phyloP scores from a whole-genome alignment of 2,113 vertebrate genomes.

The Hippolais icterina region DNA sequence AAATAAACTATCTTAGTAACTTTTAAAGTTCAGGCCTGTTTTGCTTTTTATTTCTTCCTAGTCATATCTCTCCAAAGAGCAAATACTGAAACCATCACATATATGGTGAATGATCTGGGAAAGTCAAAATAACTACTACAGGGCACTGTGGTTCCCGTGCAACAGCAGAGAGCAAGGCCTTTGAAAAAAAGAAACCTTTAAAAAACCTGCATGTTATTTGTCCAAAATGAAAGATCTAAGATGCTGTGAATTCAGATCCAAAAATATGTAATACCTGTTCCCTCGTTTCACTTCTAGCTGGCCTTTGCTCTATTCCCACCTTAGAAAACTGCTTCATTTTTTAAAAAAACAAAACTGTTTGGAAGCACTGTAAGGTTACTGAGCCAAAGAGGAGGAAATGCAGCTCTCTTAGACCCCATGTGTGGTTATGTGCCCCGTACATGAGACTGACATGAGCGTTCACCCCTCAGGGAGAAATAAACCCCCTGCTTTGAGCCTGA shows the following conservation, averaged over 20 bases:
- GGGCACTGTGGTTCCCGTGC: not conserved
- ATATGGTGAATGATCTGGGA: too few species aligned
- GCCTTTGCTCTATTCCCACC: not conserved
- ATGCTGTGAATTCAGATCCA: not conserved
- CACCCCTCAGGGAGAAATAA: not conserved
- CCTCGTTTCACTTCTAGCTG: not conserved
- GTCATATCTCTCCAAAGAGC: too few species aligned
- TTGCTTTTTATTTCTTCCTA: too few species aligned
- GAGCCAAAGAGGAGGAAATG: not conserved
- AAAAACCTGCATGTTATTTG: not conserved
- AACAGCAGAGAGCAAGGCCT: not conserved
- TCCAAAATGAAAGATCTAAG: not conserved
- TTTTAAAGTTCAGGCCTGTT: too few species aligned
- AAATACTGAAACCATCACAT: too few species aligned
- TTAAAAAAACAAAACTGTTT: not conserved
- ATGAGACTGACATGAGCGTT: rapidly evolving
- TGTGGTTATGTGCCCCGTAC: not conserved
- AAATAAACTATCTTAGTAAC: too few species aligned
- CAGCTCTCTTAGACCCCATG: not conserved
- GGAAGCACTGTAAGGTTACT: not conserved
- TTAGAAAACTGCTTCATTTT: not conserved
- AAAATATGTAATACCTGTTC: not conserved
- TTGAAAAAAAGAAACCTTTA: not conserved
- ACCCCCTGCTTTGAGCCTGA: not conserved
- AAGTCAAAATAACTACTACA: too few species aligned